Conservation (phyloP, 1,140 invertebrate genomes). For the Listronotus oregonensis region DNA sequence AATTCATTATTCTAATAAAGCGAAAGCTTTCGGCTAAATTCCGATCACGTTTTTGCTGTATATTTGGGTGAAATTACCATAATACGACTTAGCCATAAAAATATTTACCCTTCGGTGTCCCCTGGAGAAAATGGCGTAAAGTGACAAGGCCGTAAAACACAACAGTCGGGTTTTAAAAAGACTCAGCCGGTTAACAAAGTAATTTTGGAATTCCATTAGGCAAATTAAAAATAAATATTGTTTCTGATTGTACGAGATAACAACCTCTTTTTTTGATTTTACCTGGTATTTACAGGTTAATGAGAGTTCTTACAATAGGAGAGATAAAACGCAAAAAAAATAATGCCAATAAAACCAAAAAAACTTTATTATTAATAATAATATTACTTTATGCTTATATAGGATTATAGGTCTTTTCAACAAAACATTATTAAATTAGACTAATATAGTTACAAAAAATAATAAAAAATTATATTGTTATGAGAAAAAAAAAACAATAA, state of each 20-base stretch:
- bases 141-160: constrained; percentile 1
- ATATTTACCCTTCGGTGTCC: constrained; percentile 20
- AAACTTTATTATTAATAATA: no score
- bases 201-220: constrained; percentile 1
- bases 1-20: constrained; percentile 34
- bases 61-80: constrained; percentile 29
- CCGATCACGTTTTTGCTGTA: constrained; percentile 32
- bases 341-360: no score
- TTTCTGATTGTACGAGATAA: neutral
- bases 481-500: no score
- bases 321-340: no score
- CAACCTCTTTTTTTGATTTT: no score
- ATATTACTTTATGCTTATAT: no score
- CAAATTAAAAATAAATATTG: constrained; percentile 8
- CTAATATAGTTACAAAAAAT: no score
- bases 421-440: no score
- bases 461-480: no score
- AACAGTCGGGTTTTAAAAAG: constrained; percentile 1
- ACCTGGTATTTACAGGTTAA: no score
- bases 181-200: neutral
- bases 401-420: no score
- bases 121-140: constrained; percentile 2
- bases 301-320: no score
- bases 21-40: constrained; percentile 13
- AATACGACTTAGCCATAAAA: constrained; percentile 27